These are phyloP conservation scores for Talpa occidentalis DNA, from an alignment of 2,113 vertebrate species.

Conservation along the genomic window DNA sequence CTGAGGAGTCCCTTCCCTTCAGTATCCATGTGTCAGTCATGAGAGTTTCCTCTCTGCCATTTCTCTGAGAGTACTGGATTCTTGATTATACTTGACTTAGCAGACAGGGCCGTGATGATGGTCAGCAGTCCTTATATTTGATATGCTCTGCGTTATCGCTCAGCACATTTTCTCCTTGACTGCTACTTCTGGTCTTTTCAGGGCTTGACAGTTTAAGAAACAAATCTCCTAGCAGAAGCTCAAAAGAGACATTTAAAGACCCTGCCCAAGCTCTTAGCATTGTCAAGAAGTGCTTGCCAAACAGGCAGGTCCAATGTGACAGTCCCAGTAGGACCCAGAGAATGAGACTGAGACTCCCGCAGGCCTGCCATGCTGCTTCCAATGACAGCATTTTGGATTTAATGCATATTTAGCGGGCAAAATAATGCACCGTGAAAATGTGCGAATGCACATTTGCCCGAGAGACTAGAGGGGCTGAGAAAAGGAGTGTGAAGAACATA, in stretches of 20 bases:
- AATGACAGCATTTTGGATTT: constrained; percentile 49
- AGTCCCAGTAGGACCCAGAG: not conserved
- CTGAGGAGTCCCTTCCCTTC: not conserved
- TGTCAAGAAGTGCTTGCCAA: constrained; percentile 51
- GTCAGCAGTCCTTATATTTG: not conserved
- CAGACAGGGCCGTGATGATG: not conserved
- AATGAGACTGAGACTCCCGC: not conserved
- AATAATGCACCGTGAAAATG: constrained; percentile 73
- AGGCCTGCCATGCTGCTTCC: constrained; percentile 54
- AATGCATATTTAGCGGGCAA: constrained; percentile 58
- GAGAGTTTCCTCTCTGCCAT: not conserved
- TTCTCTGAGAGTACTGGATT: not conserved
- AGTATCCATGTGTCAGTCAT: not conserved
- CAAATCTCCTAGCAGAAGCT: constrained; percentile 37
- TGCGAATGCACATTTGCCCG: constrained; percentile 57
- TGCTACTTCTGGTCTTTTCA: constrained; percentile 4
- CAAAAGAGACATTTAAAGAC: constrained; percentile 49
- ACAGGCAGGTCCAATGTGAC: not conserved
- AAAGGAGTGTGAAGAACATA: constrained; percentile 71
- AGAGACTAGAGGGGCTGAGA: constrained; percentile 69
- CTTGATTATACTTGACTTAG: not conserved
- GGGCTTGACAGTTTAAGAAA: constrained; percentile 53
- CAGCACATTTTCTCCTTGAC: not conserved
- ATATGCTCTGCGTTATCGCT: not conserved
- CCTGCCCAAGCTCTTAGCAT: not conserved